phyloP scores from a whole-genome alignment of 2,888 invertebrate genomes.

The Agrotis clavis region DNA sequence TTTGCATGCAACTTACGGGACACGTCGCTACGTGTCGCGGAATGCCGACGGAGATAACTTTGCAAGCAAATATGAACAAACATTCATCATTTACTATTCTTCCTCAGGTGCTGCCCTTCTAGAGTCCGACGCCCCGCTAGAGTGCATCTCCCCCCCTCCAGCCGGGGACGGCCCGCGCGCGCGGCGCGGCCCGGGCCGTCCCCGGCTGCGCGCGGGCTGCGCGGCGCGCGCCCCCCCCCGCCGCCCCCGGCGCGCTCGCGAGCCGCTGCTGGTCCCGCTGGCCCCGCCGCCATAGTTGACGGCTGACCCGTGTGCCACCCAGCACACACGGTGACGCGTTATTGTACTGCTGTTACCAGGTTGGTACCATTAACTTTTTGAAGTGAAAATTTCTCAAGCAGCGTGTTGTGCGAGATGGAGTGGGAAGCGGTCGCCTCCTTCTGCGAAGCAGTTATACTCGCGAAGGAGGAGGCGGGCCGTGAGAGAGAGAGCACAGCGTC shows the following conservation, averaged over 20 bases:
- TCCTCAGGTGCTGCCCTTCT: constrained; percentile 78
- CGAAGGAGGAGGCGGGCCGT: too few relatives aligned
- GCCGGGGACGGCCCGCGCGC: constrained; percentile 14
- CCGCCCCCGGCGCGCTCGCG: constrained; percentile 81
- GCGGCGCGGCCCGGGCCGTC: constrained; percentile 65
- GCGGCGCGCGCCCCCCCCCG: constrained; percentile 69
- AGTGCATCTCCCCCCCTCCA: constrained; percentile 65
- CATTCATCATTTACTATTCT: neutral
- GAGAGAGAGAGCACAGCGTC: too few relatives aligned
- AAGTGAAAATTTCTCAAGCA: too few relatives aligned
- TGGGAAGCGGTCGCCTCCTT: too few relatives aligned
- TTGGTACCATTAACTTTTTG: neutral
- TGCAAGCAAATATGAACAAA: too few relatives aligned
- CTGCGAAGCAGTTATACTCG: too few relatives aligned
- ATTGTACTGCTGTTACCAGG: constrained; percentile 37
- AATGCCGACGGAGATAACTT: too few relatives aligned
- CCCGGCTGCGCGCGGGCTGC: constrained; percentile 69
- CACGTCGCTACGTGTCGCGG: too few relatives aligned
- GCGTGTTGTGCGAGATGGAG: too few relatives aligned
- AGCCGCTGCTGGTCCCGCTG: constrained; percentile 88
- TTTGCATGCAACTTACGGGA: too few relatives aligned
- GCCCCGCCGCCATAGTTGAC: constrained; percentile 85
- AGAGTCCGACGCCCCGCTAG: constrained; percentile 82
- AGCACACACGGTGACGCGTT: neutral
- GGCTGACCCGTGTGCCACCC: fast-evolving